Conservation (phyloP, 2,888 invertebrate species). For the Zygogramma bicolorata region DNA sequence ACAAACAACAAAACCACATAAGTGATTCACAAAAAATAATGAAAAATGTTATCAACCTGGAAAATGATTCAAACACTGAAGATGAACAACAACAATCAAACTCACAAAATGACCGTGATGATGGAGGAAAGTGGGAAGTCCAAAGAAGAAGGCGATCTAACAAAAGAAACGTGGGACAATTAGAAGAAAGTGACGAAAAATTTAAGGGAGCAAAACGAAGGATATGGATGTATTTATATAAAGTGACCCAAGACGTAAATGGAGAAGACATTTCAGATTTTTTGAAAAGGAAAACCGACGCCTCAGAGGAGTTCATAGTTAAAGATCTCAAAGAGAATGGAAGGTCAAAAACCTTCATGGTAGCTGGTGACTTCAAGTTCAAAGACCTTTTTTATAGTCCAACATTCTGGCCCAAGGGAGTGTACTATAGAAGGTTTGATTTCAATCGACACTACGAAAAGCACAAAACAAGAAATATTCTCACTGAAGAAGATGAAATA, state of each 20-base stretch:
- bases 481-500: neutral
- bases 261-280: neutral
- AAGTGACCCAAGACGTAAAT: neutral
- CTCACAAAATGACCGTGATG: no score
- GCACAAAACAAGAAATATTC: neutral
- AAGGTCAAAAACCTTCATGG: neutral
- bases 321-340: neutral
- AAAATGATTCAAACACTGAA: no score
- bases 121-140: no score
- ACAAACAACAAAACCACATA: no score
- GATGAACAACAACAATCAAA: no score
- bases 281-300: neutral
- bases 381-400: neutral
- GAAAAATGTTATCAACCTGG: no score
- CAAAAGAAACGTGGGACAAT: no score
- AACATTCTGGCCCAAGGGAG: neutral
- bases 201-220: no score
- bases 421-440: neutral
- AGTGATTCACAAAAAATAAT: no score
- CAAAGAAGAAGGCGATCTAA: no score
- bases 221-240: no score
- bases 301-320: neutral
- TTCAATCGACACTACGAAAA: neutral
- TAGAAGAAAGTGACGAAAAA: no score
- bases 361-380: neutral